Evolutionary conservation across 2,888 invertebrate genomes (phyloP).

Genomic region (Torymus aiolomorphi): DNA sequence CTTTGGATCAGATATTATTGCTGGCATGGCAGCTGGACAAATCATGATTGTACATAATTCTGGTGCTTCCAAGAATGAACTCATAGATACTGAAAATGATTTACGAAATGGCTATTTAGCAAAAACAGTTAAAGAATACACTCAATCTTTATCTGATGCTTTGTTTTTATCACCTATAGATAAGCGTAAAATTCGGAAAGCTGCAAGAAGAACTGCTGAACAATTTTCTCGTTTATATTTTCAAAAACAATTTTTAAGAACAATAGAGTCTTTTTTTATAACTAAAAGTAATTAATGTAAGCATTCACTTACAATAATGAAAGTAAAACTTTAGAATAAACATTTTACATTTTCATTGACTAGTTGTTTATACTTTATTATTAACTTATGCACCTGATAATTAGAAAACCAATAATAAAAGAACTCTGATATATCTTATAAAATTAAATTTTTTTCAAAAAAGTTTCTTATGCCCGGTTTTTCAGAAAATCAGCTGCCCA

Average conservation of each 20-base stretch:
- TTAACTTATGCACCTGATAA: too few species aligned
- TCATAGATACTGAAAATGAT: slow-evolving; percentile 82
- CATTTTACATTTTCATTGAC: too few species aligned
- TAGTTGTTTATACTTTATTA: too few species aligned
- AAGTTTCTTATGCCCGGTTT: too few species aligned
- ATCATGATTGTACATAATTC: slow-evolving; percentile 94
- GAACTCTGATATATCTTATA: too few species aligned
- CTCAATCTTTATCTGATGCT: slow-evolving; percentile 82
- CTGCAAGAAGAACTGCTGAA: slow-evolving; percentile 90
- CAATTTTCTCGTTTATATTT: slow-evolving; percentile 91
- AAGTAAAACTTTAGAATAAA: too few species aligned
- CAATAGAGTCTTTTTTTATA: slow-evolving; percentile 81
- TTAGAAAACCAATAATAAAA: too few species aligned
- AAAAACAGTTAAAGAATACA: slow-evolving; percentile 86
- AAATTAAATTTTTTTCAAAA: too few species aligned
- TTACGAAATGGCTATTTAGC: slow-evolving; percentile 89
- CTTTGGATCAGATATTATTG: slow-evolving; percentile 98
- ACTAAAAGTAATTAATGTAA: slow-evolving; percentile 57
- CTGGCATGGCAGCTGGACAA: slow-evolving; percentile 97
- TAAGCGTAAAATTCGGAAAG: slow-evolving; percentile 80
- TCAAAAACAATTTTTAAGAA: slow-evolving; percentile 85
- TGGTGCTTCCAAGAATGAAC: slow-evolving; percentile 87
- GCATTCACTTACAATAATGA: too few species aligned
- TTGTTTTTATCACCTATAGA: slow-evolving; percentile 80
- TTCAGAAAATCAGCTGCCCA: too few species aligned